Evolutionary conservation across 2,888 invertebrate genomes (phyloP), one percentile per base, ranked within the genome.

Genomic region (Tetropium fuscum): DNA sequence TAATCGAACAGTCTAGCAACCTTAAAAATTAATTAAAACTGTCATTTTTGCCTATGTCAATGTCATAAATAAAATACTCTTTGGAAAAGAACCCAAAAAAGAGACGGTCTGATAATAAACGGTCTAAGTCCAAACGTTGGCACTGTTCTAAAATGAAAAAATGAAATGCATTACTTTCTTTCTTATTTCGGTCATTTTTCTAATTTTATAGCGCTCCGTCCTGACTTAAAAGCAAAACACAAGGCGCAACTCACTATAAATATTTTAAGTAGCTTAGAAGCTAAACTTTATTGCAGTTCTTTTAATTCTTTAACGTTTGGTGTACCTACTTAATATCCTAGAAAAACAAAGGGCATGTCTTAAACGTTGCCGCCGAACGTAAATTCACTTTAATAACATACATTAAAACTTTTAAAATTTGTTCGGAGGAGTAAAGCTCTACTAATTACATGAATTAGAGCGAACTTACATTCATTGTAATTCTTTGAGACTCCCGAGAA

Each of bases 401-500:
- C 79, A 80, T 80, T 80, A 80, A 80, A 80, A 80, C 73, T 80
- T 80, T 78, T 73, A 73, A 76, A 78, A 77, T 76, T 79, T 75
- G 75, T 74, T 78, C 74, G 73, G 74, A 73, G 74, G 76, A 79
- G 76, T 78, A 78, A 73, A 78, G 78, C 79, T 77, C 75, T 72
- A 78, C 80, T 80, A 81, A 80, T 81, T 81, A 76, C 80, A 75
- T 74, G 78, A 79, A 81, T 80, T 81, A 79, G 75, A 75, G 76
- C 73, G 73, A 76, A 80, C 77, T 80, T 77, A 78, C 78, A 78
- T 79, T 79, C 78, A 78, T 80, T 80, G 78, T 78, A 75, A 79
- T 80, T 79, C 79, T 78, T 77, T 75, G 77, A 69, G 75, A 75
- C 74, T 71, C 60, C 60, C 66, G 67, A 57, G 60, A 70, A 66